phyloP scores from a whole-genome alignment of 2,797 vertebrate species.

The Chloroceryle amazona region DNA sequence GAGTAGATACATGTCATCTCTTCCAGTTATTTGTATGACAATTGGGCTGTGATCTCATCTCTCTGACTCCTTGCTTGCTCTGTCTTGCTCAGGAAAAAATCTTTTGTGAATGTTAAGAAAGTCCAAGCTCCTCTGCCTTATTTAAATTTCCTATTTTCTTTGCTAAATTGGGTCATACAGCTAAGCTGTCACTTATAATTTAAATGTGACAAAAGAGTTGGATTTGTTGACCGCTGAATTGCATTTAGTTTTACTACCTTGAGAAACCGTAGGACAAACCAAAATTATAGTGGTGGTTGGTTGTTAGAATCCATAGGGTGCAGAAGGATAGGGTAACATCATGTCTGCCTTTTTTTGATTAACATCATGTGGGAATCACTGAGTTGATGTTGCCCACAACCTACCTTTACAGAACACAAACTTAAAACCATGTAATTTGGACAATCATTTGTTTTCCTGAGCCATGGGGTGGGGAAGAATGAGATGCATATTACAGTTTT shows the following conservation, averaged over 20 bases:
- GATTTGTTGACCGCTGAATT: neutral
- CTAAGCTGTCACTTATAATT: constrained; percentile 3
- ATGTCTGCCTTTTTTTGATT: neutral
- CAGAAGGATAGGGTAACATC: neutral
- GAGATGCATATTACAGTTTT: neutral
- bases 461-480: neutral
- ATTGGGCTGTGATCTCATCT: neutral
- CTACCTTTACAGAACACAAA: neutral
- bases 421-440: neutral
- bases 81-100: neutral
- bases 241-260: neutral
- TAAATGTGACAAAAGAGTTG: neutral
- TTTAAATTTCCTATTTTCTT: neutral
- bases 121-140: neutral
- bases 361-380: neutral
- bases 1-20: neutral
- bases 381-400: neutral
- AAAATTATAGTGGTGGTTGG: neutral
- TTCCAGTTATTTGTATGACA: neutral
- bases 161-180: neutral
- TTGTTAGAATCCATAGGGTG: neutral
- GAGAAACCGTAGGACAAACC: neutral
- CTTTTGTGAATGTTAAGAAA: neutral
- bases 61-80: neutral
- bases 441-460: neutral